Percentiles rank a stretch among this genome's conserved stretches.
These are phyloP conservation scores for Cheirogaleus major DNA, from an alignment of 2,797 vertebrate species.

Conservation along the genomic window DNA sequence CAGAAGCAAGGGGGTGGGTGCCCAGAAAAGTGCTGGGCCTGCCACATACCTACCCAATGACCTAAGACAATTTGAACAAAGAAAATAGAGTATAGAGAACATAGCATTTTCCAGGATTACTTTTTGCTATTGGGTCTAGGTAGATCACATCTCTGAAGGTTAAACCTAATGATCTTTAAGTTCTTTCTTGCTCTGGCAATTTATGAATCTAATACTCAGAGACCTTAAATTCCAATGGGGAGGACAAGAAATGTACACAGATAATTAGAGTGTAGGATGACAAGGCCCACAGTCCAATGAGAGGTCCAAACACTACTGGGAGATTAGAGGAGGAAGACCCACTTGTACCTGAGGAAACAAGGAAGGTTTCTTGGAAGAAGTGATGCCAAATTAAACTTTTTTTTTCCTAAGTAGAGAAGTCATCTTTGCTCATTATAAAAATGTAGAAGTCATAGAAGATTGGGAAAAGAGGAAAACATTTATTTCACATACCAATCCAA, in stretches of 20 bases:
- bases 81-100: neutral
- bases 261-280: neutral
- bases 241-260: neutral
- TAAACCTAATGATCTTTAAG: neutral
- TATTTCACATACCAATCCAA: neutral
- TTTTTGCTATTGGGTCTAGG: neutral
- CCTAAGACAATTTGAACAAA: neutral
- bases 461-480: neutral
- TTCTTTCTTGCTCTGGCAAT: neutral
- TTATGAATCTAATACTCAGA: neutral
- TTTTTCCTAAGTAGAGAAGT: neutral
- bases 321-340: neutral
- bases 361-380: conserved; percentile 3
- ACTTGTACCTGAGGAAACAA: neutral
- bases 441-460: neutral
- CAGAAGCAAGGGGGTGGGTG: neutral
- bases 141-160: neutral
- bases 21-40: neutral
- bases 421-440: neutral
- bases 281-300: neutral
- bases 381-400: neutral
- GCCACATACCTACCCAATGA: neutral
- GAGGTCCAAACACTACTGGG: neutral
- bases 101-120: neutral
- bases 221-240: neutral